phyloP scores from a whole-genome alignment of 1,140 invertebrate species.

The Saccostrea echinata region DNA sequence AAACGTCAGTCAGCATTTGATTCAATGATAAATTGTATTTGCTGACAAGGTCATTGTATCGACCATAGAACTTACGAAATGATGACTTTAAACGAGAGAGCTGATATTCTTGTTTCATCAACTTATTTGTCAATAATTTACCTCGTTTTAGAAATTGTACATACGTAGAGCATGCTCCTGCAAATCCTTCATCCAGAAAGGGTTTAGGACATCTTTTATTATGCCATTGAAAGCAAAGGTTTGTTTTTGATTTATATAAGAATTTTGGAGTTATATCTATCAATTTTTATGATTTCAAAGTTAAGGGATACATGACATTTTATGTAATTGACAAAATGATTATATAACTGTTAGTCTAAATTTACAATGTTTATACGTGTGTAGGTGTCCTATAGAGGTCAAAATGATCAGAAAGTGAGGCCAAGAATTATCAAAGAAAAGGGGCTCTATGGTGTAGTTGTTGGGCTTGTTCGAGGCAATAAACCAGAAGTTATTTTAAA shows the following conservation, averaged over 20 bases:
- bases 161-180: no score
- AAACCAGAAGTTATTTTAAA: slow-evolving; percentile 1
- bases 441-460: neutral
- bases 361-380: neutral
- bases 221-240: neutral
- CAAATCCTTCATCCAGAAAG: no score
- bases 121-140: no score
- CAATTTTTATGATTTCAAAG: neutral
- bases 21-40: no score
- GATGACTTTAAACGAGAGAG: no score
- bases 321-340: neutral
- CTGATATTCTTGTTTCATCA: no score
- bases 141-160: no score
- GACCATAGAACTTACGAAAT: no score
- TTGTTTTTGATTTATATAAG: neutral
- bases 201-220: no score
- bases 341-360: neutral
- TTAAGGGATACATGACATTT: no score
- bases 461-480: neutral
- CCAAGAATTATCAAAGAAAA: neutral
- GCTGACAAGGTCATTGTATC: no score
- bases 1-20: no score
- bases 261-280: neutral
- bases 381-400: neutral
- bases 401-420: neutral